These are phyloP conservation scores for Morone chrysops DNA, from an alignment of 2,113 vertebrate genomes.

Conservation along the genomic window DNA sequence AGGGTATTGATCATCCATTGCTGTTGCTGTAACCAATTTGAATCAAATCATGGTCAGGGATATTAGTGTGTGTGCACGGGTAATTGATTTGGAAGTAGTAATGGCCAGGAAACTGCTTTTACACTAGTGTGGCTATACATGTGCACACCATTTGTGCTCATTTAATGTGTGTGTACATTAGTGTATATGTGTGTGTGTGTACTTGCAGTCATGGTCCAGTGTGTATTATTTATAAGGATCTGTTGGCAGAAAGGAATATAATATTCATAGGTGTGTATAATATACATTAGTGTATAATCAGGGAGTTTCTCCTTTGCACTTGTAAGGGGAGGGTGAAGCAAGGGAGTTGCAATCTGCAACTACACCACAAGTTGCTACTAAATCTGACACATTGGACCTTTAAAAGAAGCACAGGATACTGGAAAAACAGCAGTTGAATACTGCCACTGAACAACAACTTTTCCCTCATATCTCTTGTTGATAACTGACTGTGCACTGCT, in stretches of 20 bases:
- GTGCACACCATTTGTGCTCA: neutral
- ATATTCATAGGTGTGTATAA: too few species aligned
- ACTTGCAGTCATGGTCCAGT: neutral
- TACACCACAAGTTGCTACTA: too few species aligned
- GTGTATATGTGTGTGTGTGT: neutral
- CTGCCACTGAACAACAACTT: neutral
- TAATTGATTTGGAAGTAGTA: conserved; percentile 72
- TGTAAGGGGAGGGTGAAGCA: too few species aligned
- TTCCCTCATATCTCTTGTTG: neutral
- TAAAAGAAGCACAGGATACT: neutral
- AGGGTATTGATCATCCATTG: conserved; percentile 77
- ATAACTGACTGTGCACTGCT: neutral
- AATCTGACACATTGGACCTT: too few species aligned
- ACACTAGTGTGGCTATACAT: neutral
- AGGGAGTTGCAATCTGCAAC: too few species aligned
- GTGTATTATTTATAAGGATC: too few species aligned
- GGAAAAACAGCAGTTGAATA: neutral
- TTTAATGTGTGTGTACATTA: neutral
- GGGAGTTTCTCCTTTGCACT: too few species aligned
- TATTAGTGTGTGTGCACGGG: conserved; percentile 54
- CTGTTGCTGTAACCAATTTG: conserved; percentile 75
- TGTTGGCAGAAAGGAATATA: too few species aligned
- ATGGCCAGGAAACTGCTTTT: conserved; percentile 15
- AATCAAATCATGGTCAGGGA: conserved; percentile 70
- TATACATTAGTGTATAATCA: too few species aligned